Base-by-base conservation (phyloP, 1,140 invertebrate genomes). In the Caenorhabditis latens region DNA sequence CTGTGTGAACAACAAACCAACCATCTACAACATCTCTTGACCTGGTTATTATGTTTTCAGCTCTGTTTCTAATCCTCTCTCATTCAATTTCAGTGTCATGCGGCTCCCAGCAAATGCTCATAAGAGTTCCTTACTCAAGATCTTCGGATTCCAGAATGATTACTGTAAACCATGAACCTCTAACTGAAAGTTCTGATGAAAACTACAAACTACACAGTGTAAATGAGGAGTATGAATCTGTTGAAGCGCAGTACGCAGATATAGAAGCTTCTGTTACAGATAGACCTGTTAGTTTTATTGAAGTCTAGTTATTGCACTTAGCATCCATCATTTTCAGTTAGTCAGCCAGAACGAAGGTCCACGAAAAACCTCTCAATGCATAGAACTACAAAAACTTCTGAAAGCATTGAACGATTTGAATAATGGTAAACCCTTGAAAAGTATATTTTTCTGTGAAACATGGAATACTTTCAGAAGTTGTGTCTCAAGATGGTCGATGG, bases 321-420 rank as follows among this genome's bases (percentile, higher is more conserved):
- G 13, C 11, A 2, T 67, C 13, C 40, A 19, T n/a, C 7, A 48
- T 53, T 79, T 85, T 85, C 61, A 55, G 65, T 9, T 42, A 21
- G 50, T 58, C 4, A 67, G 57, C 43, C 50, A 55, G 32, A 55
- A 75, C n/a, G 50, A 53, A 71, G 58, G 58, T 4, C n/a, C 61
- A 2, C 53, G 83, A 14, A 63, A 84, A 46, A 63, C 48, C 7
- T 61, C 55, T 4, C 55, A 63, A 42, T 84, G 83, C n/a, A 79
- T 61, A 58, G 58, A 84, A 46, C 55, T 84, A 6, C 55, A 84
- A 19, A 53, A 53, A n/a, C 63, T 86, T 48, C 14, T 86, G 50
- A 84, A 86, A 55, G 79, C 55, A 6, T 82, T 79, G 14, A 83
- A 71, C 21, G 71, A 86, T 42, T 79, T 61, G 53, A 86, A 86